Conservation (phyloP, 2,888 invertebrate genomes). For the Azorinus chamasolen region DNA sequence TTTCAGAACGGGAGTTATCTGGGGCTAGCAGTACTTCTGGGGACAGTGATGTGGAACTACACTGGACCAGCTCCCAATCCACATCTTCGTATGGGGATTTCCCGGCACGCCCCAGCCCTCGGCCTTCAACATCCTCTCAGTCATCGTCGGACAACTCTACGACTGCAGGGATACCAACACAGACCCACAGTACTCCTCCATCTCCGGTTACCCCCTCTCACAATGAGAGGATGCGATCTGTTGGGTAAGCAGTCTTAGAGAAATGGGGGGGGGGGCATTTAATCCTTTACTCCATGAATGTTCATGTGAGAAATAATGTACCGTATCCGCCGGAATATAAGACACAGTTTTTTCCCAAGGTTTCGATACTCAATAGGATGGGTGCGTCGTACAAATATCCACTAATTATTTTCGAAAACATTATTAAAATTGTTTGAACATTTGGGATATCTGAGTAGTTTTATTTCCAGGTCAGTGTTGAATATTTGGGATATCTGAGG, state of each 20-base stretch:
- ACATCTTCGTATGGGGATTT: constrained; percentile 76
- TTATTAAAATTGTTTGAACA: too few relatives aligned
- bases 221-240: constrained; percentile 59
- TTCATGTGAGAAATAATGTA: too few relatives aligned
- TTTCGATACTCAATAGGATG: too few relatives aligned
- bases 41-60: constrained; percentile 90
- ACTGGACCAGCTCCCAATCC: constrained; percentile 92
- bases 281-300: too few relatives aligned
- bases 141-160: constrained; percentile 74
- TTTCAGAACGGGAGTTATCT: constrained; percentile 89
- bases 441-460: too few relatives aligned
- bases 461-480: too few relatives aligned
- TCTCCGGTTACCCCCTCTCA: constrained; percentile 80
- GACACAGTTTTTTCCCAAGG: too few relatives aligned
- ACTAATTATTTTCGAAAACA: too few relatives aligned
- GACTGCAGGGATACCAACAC: constrained; percentile 87
- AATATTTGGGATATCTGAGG: too few relatives aligned
- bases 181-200: constrained; percentile 84
- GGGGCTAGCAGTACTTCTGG: constrained; percentile 87
- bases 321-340: too few relatives aligned
- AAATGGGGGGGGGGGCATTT: too few relatives aligned
- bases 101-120: constrained; percentile 72
- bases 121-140: constrained; percentile 82
- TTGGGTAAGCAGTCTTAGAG: constrained; percentile 41
- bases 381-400: too few relatives aligned